Conservation (phyloP, 2,113 vertebrate species). For the Podiceps cristatus region DNA sequence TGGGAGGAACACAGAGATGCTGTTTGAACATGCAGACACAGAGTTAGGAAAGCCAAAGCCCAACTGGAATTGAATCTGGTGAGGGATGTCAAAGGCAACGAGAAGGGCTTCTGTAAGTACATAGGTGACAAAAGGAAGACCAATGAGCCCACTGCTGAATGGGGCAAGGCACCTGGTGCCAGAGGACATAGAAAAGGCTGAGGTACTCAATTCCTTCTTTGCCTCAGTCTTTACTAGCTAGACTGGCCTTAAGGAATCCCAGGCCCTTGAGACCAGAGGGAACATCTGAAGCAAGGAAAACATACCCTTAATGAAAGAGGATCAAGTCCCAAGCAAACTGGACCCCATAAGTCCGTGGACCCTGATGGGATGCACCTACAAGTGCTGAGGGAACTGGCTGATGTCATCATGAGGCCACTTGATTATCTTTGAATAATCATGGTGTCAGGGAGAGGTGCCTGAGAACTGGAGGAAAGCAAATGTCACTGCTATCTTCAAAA, state of each 20-base stretch:
- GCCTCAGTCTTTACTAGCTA: neutral
- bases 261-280: neutral
- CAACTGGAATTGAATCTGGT: neutral
- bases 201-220: neutral
- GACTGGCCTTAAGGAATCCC: neutral
- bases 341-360: rapidly evolving
- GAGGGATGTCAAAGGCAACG: neutral
- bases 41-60: neutral
- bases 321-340: neutral
- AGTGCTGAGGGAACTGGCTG: neutral
- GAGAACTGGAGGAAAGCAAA: neutral
- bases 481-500: neutral
- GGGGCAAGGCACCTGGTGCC: neutral
- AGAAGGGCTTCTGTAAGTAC: neutral
- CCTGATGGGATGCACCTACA: neutral
- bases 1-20: neutral
- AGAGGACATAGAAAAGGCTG: neutral
- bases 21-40: neutral
- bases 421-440: neutral
- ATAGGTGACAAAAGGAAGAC: neutral
- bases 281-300: neutral
- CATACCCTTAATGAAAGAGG: neutral
- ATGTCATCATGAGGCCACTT: neutral
- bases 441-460: neutral
- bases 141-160: neutral